Conservation (phyloP, 2,797 vertebrate species). For the Sitta carolinensis region DNA sequence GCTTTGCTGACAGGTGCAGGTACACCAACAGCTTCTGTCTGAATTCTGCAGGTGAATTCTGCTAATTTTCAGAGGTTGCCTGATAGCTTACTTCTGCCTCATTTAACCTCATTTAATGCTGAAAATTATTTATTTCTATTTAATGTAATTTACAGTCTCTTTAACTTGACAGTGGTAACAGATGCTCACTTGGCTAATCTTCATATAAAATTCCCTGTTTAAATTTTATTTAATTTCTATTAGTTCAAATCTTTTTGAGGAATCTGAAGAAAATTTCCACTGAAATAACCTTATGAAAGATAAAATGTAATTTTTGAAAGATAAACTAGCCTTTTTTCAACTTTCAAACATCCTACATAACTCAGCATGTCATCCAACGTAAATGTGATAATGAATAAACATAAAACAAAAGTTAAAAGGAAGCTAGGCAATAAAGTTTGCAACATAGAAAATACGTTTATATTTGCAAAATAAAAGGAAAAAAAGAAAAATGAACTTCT, state of each 20-base stretch:
- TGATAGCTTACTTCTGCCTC: not conserved
- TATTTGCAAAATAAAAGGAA: not conserved
- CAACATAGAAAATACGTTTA: not conserved
- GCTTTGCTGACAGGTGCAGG: not conserved
- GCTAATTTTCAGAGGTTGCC: not conserved
- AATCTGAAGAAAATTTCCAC: not conserved
- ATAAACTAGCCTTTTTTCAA: not conserved
- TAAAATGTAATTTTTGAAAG: not conserved
- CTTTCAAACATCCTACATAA: not conserved
- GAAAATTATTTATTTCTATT: not conserved
- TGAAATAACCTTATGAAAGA: not conserved
- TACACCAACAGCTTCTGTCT: not conserved
- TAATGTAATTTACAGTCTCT: not conserved
- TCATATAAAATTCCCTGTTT: not conserved
- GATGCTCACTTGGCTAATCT: not conserved
- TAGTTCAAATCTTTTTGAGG: not conserved
- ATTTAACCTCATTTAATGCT: not conserved
- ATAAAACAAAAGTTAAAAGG: not conserved
- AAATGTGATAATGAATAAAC: not conserved
- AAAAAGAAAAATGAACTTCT: not conserved
- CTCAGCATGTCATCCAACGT: not conserved
- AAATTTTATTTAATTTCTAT: not conserved
- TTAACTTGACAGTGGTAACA: not conserved
- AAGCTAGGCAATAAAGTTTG: not conserved
- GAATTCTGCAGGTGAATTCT: not conserved